Evolutionary conservation across 2,797 vertebrate genomes (phyloP), one percentile per base, ranked within the genome.

Genomic region (Sebastes iracundus): DNA sequence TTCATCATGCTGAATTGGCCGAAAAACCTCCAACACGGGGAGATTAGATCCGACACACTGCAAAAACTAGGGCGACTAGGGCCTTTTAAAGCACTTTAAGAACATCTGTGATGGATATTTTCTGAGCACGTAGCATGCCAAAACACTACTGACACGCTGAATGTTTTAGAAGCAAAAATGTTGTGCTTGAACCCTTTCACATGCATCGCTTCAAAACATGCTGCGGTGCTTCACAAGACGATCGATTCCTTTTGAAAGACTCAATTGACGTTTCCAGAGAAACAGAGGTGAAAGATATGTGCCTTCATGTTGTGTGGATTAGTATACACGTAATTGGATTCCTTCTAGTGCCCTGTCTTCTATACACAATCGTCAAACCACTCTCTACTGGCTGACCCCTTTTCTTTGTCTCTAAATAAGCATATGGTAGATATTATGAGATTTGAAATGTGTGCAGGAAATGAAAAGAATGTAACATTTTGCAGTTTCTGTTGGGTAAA

Each of bases 351-450:
- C 66, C 12, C 16, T 75, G 56, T 49, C 53, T 64, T 77, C 68
- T 64, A 56, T 75, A 72, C 75, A 87, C 74, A 89, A 60, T 76
- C 59, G 4, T 30, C 33, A 84, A 83, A 72, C 77, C 84, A 53
- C 77, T 86, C 64, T 75, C 56, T 60, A 67, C 82, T 84, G 87
- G 84, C 79, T 79, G 58, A 72, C 27, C 61, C 27, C n/a, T 82
- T 72, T 49, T 76, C 77, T 91, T 83, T 90, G 82, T 87, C 80
- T 83, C 49, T 32, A 72, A 72, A 14, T 20, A 66, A 86, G 75
- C 94, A 94, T 92, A 86, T 94, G 92, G 91, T 89, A 85, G 80
- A 92, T 88, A 93, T 94, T 95, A 93, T 18, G 61, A 74, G 80
- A 86, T 87, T 71, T 87, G 64, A 90, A 20, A 91, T 76, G 91